These are phyloP conservation scores for Tychaedon coryphoeus DNA, from an alignment of 2,113 vertebrate genomes.

Conservation along the genomic window DNA sequence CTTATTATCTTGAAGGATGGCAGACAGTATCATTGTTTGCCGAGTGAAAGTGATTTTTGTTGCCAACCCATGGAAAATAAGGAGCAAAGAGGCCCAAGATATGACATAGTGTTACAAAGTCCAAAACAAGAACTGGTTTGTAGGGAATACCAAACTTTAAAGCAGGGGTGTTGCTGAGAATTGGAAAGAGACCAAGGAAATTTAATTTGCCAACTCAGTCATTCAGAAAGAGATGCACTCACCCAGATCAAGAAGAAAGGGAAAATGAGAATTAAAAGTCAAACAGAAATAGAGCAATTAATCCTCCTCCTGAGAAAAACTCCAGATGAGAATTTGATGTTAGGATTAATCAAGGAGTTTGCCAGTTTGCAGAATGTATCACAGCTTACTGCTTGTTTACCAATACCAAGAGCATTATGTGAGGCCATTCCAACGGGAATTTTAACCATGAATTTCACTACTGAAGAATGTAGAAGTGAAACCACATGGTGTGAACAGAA, in stretches of 20 bases:
- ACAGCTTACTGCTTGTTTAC: neutral
- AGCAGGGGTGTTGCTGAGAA: neutral
- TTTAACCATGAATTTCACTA: neutral
- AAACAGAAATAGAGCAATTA: neutral
- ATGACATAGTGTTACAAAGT: neutral
- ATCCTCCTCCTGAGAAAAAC: neutral
- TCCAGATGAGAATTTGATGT: neutral
- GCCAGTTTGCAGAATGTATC: neutral
- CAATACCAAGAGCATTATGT: neutral
- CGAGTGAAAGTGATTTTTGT: neutral
- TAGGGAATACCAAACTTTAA: neutral
- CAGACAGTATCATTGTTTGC: accelerated
- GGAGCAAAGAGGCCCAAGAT: neutral
- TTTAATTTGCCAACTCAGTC: neutral
- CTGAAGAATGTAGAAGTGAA: neutral
- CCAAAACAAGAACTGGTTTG: neutral
- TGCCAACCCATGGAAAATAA: neutral
- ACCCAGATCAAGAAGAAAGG: neutral
- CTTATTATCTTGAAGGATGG: neutral
- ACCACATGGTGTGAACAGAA: neutral
- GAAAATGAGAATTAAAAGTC: neutral
- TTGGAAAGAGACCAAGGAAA: neutral
- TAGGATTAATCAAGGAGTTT: neutral
- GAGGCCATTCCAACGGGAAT: neutral
- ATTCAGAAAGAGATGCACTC: neutral